Evolutionary conservation across 2,797 vertebrate species (phyloP), one percentile per base, ranked within the genome.

Genomic region (Chelonia mydas): DNA sequence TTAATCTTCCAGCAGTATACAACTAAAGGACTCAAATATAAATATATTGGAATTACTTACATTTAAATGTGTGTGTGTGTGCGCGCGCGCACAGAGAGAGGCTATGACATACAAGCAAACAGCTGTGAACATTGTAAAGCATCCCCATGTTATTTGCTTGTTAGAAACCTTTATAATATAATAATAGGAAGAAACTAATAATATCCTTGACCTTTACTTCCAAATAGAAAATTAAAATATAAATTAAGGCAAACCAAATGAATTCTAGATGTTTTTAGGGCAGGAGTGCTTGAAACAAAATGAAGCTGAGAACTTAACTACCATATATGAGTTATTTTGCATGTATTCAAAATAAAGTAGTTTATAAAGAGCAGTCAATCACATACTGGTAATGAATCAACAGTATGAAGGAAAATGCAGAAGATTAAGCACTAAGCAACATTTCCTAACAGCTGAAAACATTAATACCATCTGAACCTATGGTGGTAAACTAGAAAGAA

Each of bases 391-490:
- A 1, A 0, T 51, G 74, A 25, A 55, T 5, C 9, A 0, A 2
- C 68, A 5, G 65, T 28, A 78, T 78, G 93, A 54, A 81, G 88
- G 49, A 84, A 74, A 86, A 51, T 3, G 47, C n/a, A 78, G 77
- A 65, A 94, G 87, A 94, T 11, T 12, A 94, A 94, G 77, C 89
- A 27, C 96, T 53, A 84, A 93, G 92, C 85, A 97, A 89, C 95
- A 88, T 8, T 51, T n/a, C 31, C 68, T 94, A 97, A 31, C 90
- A 97, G 84, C 88, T 21, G 53, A 57, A 86, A 97, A 96, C 89
- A 86, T 23, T 37, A 3, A 6, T 25, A 57, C 57, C 83, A 50
- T 13, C 41, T 0, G 5, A 89, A 93, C 45, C 27, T 37, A 72
- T 8, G 51, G 55, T 6, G 27, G 47, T 7, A 84, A 82, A 6